Percentiles rank a stretch among this genome's conserved stretches.
Conservation (phyloP, 92 coral and sea anemone species). For the Meandrina meandrites region DNA sequence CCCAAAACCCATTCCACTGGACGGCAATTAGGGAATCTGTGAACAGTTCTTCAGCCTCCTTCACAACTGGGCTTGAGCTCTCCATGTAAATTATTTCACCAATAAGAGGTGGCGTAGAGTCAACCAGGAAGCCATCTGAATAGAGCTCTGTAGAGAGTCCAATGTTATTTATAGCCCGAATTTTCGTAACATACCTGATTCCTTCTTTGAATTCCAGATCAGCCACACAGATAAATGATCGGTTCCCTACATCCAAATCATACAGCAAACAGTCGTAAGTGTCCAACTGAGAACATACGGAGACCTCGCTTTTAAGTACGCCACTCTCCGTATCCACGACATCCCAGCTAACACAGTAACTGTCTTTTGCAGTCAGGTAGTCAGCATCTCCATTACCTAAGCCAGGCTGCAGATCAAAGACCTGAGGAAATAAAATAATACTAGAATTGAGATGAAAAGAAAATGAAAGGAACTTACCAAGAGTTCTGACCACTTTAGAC, state of each 20-base stretch:
- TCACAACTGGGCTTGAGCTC: constrained; percentile 21
- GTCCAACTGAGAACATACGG: constrained; percentile 66
- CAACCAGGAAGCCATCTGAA: constrained; percentile 73
- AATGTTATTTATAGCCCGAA: constrained; percentile 67
- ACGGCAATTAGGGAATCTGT: constrained; percentile 62
- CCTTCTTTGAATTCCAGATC: constrained; percentile 69
- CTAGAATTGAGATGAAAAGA: not conserved
- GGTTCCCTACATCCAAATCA: constrained; percentile 59
- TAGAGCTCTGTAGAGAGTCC: constrained; percentile 47
- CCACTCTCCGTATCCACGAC: constrained; percentile 68
- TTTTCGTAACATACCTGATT: constrained; percentile 44
- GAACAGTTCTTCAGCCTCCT: constrained; percentile 21
- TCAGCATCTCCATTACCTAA: constrained; percentile 35
- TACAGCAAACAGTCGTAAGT: constrained; percentile 56
- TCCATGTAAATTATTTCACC: constrained; percentile 59
- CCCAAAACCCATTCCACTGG: constrained; percentile 69
- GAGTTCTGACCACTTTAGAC: no score
- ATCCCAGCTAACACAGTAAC: constrained; percentile 58
- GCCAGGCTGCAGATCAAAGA: constrained; percentile 43
- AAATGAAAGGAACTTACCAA: not conserved
- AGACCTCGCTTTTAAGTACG: constrained; percentile 53
- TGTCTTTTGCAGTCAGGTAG: constrained; percentile 44
- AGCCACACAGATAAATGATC: constrained; percentile 50
- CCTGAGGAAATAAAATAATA: constrained; percentile 6
- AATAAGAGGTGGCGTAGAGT: constrained; percentile 72